Percentiles rank a stretch among this genome's conserved stretches.
Conservation (phyloP, 2,888 invertebrate genomes). For the Clivina fossor region DNA sequence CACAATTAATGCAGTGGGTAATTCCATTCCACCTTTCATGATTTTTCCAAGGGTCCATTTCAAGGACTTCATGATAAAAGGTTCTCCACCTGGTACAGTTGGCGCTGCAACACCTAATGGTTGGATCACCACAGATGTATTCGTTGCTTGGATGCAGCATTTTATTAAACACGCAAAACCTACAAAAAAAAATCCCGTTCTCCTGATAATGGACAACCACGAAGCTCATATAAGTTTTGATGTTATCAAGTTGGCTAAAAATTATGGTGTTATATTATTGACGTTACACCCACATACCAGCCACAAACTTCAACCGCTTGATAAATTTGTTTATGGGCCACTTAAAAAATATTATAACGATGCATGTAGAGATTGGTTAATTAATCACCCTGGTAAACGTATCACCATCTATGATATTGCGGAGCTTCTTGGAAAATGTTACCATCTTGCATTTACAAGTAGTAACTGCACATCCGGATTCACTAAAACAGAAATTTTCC, state of each 20-base stretch:
- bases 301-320: conserved; percentile 33
- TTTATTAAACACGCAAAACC: conserved; percentile 42
- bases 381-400: conserved; percentile 36
- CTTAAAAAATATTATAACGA: conserved; percentile 38
- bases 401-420: conserved; percentile 45
- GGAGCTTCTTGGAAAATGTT: conserved; percentile 34
- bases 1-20: conserved; percentile 48
- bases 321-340: conserved; percentile 34
- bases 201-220: conserved; percentile 46
- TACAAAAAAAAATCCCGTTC: conserved; percentile 37
- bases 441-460: conserved; percentile 35
- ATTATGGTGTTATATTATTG: conserved; percentile 26
- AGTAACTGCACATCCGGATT: conserved; percentile 38
- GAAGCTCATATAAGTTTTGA: conserved; percentile 40
- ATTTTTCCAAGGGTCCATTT: conserved; percentile 47
- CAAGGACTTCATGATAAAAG: conserved; percentile 45
- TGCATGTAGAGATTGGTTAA: conserved; percentile 37
- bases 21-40: conserved; percentile 48
- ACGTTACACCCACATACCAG: conserved; percentile 26
- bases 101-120: conserved; percentile 44
- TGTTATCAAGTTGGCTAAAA: conserved; percentile 43
- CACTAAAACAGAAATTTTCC: conserved; percentile 37
- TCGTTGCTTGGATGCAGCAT: conserved; percentile 40
- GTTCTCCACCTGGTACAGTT: conserved; percentile 46
- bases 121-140: conserved; percentile 39